These are phyloP conservation scores for Mimumesa dahlbomi DNA, from an alignment of 2,888 invertebrate species.

Conservation along the genomic window DNA sequence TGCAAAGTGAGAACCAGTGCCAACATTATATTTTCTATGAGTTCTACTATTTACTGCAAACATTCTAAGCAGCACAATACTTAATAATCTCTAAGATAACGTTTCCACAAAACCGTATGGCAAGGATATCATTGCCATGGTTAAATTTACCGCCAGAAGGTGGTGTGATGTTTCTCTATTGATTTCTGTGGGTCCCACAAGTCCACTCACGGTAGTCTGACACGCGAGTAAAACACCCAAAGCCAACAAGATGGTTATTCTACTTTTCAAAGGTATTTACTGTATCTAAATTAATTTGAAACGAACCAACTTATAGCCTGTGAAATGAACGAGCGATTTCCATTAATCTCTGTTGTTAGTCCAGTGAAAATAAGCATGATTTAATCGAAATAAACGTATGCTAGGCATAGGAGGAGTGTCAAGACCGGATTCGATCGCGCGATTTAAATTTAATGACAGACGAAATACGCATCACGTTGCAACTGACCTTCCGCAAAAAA, in stretches of 20 bases:
- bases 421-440: not conserved
- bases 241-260: conserved; percentile 69
- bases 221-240: conserved; percentile 58
- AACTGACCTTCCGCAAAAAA: too few species aligned
- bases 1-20: too few species aligned
- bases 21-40: too few species aligned
- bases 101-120: too few species aligned
- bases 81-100: too few species aligned
- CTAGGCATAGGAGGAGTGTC: not conserved
- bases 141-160: conserved; percentile 60
- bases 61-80: too few species aligned
- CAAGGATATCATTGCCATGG: too few species aligned
- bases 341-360: too few species aligned
- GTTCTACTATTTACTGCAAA: too few species aligned
- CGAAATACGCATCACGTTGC: not conserved
- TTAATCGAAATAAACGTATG: not conserved
- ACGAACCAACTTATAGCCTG: too few species aligned
- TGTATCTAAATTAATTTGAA: not conserved
- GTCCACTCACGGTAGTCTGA: conserved; percentile 57
- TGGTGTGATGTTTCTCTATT: conserved; percentile 65
- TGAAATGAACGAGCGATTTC: too few species aligned
- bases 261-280: conserved; percentile 71
- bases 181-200: conserved; percentile 61
- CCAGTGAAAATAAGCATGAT: not conserved
- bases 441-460: conserved; percentile 3